Evolutionary conservation across 2,797 vertebrate genomes (phyloP).

Genomic region (Urophycis tenuis): DNA sequence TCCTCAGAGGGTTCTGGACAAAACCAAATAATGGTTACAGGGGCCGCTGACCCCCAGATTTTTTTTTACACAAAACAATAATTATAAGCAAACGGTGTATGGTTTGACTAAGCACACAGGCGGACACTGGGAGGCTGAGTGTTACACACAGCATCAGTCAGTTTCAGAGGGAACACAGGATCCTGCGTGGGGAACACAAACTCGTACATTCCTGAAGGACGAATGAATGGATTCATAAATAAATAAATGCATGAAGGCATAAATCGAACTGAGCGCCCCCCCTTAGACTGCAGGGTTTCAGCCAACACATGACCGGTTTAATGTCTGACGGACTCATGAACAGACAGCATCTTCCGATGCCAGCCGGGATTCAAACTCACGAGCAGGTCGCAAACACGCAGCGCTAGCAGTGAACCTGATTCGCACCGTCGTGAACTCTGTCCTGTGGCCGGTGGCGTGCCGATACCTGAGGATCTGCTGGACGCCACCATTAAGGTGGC

Average conservation of each 20-base stretch:
- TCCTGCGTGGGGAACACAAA: not conserved
- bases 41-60: conserved; percentile 68
- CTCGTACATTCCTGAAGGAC: not conserved
- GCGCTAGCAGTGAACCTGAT: too few relatives aligned
- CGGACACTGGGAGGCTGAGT: conserved; percentile 49
- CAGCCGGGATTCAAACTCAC: too few relatives aligned
- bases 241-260: not conserved
- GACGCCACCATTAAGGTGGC: too few relatives aligned
- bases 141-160: conserved; percentile 39
- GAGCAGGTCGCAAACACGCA: too few relatives aligned
- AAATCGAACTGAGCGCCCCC: not conserved
- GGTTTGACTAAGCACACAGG: conserved; percentile 61
- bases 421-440: too few relatives aligned
- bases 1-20: conserved; percentile 65
- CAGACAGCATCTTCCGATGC: too few relatives aligned
- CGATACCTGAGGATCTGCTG: too few relatives aligned
- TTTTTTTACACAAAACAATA: conserved; percentile 70
- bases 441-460: too few relatives aligned
- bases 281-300: too few relatives aligned
- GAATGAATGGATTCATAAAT: too few relatives aligned
- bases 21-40: conserved; percentile 76
- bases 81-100: conserved; percentile 61
- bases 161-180: conserved; percentile 17
- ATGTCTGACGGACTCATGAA: too few relatives aligned
- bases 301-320: not conserved